These are phyloP conservation scores for Mormyrus iriodes DNA, from an alignment of 2,113 vertebrate species.

Conservation along the genomic window DNA sequence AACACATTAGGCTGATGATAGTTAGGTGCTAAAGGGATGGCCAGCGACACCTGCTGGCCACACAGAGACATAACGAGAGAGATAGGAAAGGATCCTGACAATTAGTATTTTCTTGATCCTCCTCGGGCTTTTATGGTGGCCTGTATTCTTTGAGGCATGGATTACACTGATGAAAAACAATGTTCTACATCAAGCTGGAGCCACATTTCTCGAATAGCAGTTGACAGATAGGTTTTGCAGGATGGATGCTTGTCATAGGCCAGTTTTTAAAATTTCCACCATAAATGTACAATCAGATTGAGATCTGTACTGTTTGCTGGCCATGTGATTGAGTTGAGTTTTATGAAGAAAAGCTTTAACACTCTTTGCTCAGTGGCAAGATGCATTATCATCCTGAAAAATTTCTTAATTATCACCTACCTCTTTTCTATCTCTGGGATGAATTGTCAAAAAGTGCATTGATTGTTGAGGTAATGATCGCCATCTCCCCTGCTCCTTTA, in stretches of 20 bases:
- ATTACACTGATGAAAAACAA: too few relatives aligned
- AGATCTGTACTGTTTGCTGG: not conserved
- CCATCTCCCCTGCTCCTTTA: not conserved
- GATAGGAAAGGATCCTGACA: too few relatives aligned
- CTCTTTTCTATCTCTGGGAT: too few relatives aligned
- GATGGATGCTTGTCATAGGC: too few relatives aligned
- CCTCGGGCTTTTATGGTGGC: too few relatives aligned
- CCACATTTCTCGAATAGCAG: too few relatives aligned
- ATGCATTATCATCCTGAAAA: not conserved
- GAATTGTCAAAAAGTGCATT: not conserved
- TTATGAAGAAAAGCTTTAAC: not conserved
- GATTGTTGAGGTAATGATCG: not conserved
- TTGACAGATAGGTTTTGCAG: too few relatives aligned
- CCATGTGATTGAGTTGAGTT: not conserved
- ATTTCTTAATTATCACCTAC: not conserved
- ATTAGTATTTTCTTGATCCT: too few relatives aligned
- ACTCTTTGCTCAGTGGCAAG: not conserved
- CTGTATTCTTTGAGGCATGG: too few relatives aligned
- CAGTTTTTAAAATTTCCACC: too few relatives aligned
- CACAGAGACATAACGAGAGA: not conserved
- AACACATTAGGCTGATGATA: not conserved
- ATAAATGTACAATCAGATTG: not conserved
- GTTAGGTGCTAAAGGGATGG: not conserved
- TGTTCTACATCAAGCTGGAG: too few relatives aligned
- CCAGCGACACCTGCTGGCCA: not conserved